Evolutionary conservation across 2,113 vertebrate species (phyloP).

Genomic region (Oostethus manadensis): DNA sequence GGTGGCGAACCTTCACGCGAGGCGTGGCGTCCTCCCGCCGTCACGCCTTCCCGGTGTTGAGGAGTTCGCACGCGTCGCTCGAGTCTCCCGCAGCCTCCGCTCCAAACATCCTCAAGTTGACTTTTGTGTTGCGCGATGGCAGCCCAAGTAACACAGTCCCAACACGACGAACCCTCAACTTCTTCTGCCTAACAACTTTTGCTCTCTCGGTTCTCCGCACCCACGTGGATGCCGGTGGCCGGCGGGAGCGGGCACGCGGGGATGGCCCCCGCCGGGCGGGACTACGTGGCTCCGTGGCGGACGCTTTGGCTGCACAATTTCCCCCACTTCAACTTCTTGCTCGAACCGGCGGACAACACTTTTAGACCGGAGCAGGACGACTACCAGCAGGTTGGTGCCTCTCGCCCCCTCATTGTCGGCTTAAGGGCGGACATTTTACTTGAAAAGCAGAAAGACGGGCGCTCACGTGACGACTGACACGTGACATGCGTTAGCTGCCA

Average conservation of each 20-base stretch:
- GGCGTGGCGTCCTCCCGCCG: conserved; percentile 19
- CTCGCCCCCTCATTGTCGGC: too few relatives aligned
- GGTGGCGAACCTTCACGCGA: too few relatives aligned
- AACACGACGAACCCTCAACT: too few relatives aligned
- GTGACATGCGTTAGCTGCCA: conserved; percentile 51
- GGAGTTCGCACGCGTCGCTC: conserved; percentile 22
- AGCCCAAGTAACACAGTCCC: not conserved
- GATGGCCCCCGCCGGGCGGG: conserved; percentile 78
- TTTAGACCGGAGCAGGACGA: conserved; percentile 78
- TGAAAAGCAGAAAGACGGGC: not conserved
- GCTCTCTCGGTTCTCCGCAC: not conserved
- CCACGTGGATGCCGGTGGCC: conserved; percentile 13
- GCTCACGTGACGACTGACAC: conserved; percentile 57
- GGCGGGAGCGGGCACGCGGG: conserved; percentile 33
- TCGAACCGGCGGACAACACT: conserved; percentile 70
- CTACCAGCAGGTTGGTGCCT: conserved; percentile 83
- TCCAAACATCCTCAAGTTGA: conserved; percentile 7
- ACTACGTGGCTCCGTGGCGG: conserved; percentile 91
- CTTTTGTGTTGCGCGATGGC: not conserved
- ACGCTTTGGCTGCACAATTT: conserved; percentile 89
- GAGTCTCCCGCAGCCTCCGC: conserved; percentile 23
- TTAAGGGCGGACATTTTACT: too few relatives aligned
- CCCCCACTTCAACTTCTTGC: conserved; percentile 76
- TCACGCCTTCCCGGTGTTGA: conserved; percentile 42
- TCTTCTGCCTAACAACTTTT: not conserved